Evolutionary conservation across 2,113 vertebrate species (phyloP).

Genomic region (Thermophis baileyi): DNA sequence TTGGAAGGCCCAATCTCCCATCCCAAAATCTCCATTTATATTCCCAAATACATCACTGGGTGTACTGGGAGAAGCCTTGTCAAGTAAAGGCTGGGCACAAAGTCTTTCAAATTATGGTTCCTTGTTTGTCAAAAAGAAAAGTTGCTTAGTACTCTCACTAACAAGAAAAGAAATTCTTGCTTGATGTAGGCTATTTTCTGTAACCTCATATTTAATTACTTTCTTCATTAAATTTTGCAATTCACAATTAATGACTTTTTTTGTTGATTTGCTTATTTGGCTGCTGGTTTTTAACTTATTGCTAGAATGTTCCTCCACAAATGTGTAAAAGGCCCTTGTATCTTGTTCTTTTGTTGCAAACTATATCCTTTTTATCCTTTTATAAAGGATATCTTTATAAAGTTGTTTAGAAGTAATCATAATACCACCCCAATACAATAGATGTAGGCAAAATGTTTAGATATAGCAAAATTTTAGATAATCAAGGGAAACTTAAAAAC

Average conservation of each 20-base stretch:
- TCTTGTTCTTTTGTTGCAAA: background rate
- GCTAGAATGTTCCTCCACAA: background rate
- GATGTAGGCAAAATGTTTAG: too few relatives aligned
- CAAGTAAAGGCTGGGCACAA: background rate
- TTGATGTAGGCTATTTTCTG: background rate
- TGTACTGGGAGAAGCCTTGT: background rate
- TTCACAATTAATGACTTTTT: background rate
- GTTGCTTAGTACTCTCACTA: too few relatives aligned
- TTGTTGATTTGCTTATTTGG: too few relatives aligned
- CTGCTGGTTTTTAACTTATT: background rate
- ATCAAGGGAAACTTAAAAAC: too few relatives aligned
- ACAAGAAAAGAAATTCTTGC: background rate
- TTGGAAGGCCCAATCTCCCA: background rate
- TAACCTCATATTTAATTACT: background rate
- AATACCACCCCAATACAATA: too few relatives aligned
- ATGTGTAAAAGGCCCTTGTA: background rate
- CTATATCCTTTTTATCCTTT: background rate
- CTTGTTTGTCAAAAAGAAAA: background rate
- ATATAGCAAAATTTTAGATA: too few relatives aligned
- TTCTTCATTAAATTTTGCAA: background rate
- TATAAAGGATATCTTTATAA: background rate
- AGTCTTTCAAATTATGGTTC: background rate
- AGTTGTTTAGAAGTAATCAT: background rate
- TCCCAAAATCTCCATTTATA: too few relatives aligned
- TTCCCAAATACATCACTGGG: too few relatives aligned